A percentile compares a stretch with the other conserved stretches of the same genome.
phyloP scores from a whole-genome alignment of 2,888 invertebrate genomes.

The Hermaeophaga mercurialis region DNA sequence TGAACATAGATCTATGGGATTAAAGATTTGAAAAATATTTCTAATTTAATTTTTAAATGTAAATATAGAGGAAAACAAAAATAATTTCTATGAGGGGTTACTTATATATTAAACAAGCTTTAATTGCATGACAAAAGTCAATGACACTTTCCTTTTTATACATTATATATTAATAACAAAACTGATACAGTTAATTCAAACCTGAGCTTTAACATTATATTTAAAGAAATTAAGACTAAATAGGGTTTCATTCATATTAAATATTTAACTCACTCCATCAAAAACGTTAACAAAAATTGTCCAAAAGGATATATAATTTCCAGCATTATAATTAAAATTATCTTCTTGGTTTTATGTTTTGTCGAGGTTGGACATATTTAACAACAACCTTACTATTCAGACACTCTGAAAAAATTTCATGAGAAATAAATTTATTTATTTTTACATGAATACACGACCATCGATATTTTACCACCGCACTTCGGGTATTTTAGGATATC shows the following conservation, averaged over 20 bases:
- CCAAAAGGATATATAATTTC: conserved; percentile 41
- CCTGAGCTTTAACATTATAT: not conserved
- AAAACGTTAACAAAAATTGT: conserved; percentile 39
- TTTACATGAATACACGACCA: conserved; percentile 39
- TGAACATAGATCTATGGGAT: no score
- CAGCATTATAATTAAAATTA: conserved; percentile 41
- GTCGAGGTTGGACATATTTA: conserved; percentile 35
- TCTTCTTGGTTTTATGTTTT: conserved; percentile 34
- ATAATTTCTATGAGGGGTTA: not conserved
- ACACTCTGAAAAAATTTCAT: conserved; percentile 19
- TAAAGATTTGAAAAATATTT: no score
- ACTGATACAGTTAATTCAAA: not conserved
- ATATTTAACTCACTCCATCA: conserved; percentile 40
- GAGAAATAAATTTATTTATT: conserved; percentile 39
- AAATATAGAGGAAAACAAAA: not conserved
- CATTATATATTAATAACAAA: conserved; percentile 1
- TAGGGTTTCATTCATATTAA: conserved; percentile 10
- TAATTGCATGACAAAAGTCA: conserved; percentile 2
- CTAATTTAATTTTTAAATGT: no score
- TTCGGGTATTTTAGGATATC: conserved; percentile 4
- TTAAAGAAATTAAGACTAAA: conserved; percentile 1
- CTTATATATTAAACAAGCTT: not conserved
- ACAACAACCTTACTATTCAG: not conserved
- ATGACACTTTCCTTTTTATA: not conserved
- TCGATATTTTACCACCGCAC: conserved; percentile 37